These are phyloP conservation scores for Punctoribates punctum DNA, from an alignment of 2,888 invertebrate genomes.

Conservation along the genomic window DNA sequence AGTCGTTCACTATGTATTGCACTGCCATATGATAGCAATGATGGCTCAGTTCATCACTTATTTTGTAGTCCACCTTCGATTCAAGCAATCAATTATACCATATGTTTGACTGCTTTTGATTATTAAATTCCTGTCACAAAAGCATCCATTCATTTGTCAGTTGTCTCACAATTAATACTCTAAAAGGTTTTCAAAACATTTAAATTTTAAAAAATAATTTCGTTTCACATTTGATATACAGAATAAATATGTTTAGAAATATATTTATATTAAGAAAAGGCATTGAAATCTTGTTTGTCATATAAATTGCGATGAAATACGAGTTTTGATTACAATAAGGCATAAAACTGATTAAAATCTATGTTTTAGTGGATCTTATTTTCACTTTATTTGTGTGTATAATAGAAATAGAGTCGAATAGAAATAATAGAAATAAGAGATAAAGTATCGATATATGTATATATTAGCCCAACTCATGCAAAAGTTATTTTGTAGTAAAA, in stretches of 20 bases:
- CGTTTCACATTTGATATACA: not conserved
- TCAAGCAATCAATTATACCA: constrained; percentile 3
- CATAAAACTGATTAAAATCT: constrained; percentile 35
- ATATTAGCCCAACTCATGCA: constrained; percentile 15
- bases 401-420: constrained; percentile 16
- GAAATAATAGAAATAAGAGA: constrained; percentile 30
- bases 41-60: constrained; percentile 30
- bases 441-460: constrained; percentile 9
- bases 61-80: constrained; percentile 17
- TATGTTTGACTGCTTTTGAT: constrained; percentile 12
- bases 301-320: not conserved
- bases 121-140: not conserved
- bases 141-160: no score
- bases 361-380: constrained; percentile 11
- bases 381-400: not conserved
- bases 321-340: constrained; percentile 33
- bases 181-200: not conserved
- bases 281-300: not conserved
- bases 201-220: not conserved
- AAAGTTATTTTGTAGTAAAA: constrained; percentile 34
- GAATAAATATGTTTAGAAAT: no score
- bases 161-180: not conserved
- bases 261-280: not conserved
- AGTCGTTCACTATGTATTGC: constrained; percentile 29
- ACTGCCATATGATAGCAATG: constrained; percentile 22